phyloP scores from a whole-genome alignment of 1,140 invertebrate species.

The Trichogramma pretiosum region DNA sequence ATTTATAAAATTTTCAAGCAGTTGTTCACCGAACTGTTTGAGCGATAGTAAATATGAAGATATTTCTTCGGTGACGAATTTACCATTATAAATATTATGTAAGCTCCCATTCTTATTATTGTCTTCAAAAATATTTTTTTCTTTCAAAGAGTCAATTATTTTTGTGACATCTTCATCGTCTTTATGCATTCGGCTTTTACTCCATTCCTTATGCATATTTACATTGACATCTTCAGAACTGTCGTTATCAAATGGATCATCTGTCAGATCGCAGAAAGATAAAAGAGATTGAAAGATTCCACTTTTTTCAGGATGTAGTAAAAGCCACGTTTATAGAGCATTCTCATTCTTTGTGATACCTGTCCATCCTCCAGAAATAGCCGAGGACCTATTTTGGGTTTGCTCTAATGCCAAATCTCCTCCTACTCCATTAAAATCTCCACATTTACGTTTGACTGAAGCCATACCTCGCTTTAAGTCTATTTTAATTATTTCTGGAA shows the following conservation, averaged over 20 bases:
- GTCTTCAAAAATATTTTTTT: constrained; percentile 1
- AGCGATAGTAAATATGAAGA: background rate
- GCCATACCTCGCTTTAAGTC: constrained; percentile 1
- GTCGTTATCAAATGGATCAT: no score
- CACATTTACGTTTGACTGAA: background rate
- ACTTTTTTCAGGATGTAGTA: constrained; percentile 22
- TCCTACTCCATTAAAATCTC: constrained; percentile 4
- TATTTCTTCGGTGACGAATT: background rate
- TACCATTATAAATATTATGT: background rate
- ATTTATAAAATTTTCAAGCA: background rate
- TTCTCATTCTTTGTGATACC: constrained; percentile 25
- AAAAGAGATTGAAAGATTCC: background rate
- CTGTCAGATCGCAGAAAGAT: background rate
- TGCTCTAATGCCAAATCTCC: constrained; percentile 19
- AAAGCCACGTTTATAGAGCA: constrained; percentile 20
- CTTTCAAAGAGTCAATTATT: background rate
- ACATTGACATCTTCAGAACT: background rate
- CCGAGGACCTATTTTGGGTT: constrained; percentile 20
- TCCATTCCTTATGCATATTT: background rate
- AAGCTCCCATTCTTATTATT: no score
- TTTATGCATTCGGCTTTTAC: background rate
- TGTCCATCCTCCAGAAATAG: constrained; percentile 25
- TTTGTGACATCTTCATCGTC: background rate
- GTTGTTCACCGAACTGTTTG: background rate
- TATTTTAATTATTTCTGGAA: background rate